Base-by-base conservation (phyloP, 2,888 invertebrate species). In the Drosophila mulleri region DNA sequence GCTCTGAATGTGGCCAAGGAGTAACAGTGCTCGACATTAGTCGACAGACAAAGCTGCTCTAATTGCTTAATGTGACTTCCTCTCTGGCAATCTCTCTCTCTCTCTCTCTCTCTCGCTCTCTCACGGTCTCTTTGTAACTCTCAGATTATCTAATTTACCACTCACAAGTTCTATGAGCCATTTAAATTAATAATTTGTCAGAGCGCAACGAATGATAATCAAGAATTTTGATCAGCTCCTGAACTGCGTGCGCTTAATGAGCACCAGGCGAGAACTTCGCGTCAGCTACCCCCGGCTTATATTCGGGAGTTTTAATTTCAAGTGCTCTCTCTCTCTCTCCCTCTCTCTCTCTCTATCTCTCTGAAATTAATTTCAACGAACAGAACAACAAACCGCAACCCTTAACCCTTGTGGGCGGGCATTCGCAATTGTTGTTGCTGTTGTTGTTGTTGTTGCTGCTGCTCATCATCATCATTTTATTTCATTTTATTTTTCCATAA, bases 171-270 rank as follows among this genome's bases (percentile, higher is more conserved):
- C 53, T 68, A 67, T 56, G 58, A 72, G 77, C 83, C 88, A 91
- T 91, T 91, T 89, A 91, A 92, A 91, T 92, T 91, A 91, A 91
- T 91, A 92, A 91, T 90, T 91, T 83, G 73, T 60, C 60, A 78
- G 73, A 59, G 60, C 72, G 53, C 64, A 70, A 69, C 76, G 69
- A 67, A 66, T 80, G 71, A 67, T 72, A 71, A 78, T 80, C 77
- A 79, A 74, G 58, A 65, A 72, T 78, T 72, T 80, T 83, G 89
- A 88, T 85, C 80, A 80, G 67, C 78, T 72, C 63, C 68, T 70
- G 64, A 79, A 81, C 72, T 67, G 66, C 67, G 58, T 67, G 64
- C 65, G 62, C 67, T 73, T 79, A 84, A 83, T 84, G 78, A 86
- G 73, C 47, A 64, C 35, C 54, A 29, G 45, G 42, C 47, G 26